Percentiles rank a stretch among this genome's conserved stretches.
Evolutionary conservation across 2,113 vertebrate genomes (phyloP).

Genomic region (Donacobius atricapilla): DNA sequence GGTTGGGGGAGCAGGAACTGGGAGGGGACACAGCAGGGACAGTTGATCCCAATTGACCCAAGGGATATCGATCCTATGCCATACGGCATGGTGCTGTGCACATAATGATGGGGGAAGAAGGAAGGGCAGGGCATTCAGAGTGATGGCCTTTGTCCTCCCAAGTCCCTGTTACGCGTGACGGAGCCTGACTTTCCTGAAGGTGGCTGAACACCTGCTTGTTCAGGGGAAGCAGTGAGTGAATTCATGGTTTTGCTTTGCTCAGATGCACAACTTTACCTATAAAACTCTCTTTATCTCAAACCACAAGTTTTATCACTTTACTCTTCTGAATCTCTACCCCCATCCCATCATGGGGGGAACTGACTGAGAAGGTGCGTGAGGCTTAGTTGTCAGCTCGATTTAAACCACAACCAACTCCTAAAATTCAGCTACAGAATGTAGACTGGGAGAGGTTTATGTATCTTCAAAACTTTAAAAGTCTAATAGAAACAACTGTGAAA

Average conservation of each 20-base stretch:
- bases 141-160: not conserved
- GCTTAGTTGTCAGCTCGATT: rapidly evolving
- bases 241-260: not conserved
- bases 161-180: not conserved
- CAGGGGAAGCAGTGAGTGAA: not conserved
- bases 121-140: not conserved
- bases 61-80: not conserved
- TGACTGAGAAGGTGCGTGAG: not conserved
- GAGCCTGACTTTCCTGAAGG: not conserved
- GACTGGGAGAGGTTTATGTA: not conserved
- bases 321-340: not conserved
- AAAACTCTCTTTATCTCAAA: not conserved
- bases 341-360: not conserved
- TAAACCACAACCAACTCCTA: not conserved
- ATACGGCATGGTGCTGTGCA: not conserved
- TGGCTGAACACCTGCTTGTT: not conserved
- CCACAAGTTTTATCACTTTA: not conserved
- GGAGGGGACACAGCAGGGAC: not conserved
- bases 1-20: not conserved
- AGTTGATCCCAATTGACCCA: not conserved
- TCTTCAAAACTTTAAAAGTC: not conserved
- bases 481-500: not conserved
- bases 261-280: not conserved
- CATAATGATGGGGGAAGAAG: not conserved
- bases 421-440: not conserved